Evolutionary conservation across 2,888 invertebrate species (phyloP).

Genomic region (Glaucopsyche alexis): DNA sequence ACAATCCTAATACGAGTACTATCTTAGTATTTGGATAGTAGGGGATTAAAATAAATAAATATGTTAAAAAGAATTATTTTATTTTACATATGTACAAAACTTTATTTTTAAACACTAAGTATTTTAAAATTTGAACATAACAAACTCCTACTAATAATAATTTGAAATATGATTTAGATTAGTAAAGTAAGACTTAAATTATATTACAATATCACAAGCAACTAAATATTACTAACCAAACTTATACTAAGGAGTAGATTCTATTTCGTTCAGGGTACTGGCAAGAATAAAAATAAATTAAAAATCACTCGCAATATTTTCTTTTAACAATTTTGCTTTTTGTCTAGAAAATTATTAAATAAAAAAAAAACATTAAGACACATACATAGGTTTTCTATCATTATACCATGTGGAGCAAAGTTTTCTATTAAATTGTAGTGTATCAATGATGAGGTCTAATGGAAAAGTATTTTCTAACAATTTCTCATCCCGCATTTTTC

Average conservation of each 20-base stretch:
- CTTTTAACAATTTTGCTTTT: too few species aligned
- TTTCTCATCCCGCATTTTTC: slow-evolving; percentile 42
- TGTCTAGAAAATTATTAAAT: too few species aligned
- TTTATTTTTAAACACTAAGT: slow-evolving; percentile 18
- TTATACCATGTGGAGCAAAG: not conserved
- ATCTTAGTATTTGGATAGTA: too few species aligned
- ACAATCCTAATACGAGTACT: too few species aligned
- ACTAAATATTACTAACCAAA: not conserved
- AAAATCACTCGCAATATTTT: too few species aligned
- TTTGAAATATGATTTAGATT: not conserved
- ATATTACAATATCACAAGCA: slow-evolving; percentile 27
- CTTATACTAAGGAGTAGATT: slow-evolving; percentile 10
- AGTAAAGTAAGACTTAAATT: slow-evolving; percentile 5
- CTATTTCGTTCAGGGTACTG: slow-evolving; percentile 24
- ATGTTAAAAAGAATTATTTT: slow-evolving; percentile 6
- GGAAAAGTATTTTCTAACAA: slow-evolving; percentile 34
- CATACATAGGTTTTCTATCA: not conserved
- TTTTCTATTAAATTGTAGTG: not conserved
- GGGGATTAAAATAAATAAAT: not conserved
- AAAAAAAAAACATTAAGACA: too few species aligned
- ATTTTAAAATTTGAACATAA: slow-evolving; percentile 19
- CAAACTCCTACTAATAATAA: not conserved
- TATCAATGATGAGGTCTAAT: not conserved
- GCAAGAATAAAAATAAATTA: not conserved
- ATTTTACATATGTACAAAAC: slow-evolving; percentile 31